A percentile compares a stretch with the other conserved stretches of the same genome.
Conservation (phyloP, 2,113 vertebrate species). For the Acanthisitta chloris region DNA sequence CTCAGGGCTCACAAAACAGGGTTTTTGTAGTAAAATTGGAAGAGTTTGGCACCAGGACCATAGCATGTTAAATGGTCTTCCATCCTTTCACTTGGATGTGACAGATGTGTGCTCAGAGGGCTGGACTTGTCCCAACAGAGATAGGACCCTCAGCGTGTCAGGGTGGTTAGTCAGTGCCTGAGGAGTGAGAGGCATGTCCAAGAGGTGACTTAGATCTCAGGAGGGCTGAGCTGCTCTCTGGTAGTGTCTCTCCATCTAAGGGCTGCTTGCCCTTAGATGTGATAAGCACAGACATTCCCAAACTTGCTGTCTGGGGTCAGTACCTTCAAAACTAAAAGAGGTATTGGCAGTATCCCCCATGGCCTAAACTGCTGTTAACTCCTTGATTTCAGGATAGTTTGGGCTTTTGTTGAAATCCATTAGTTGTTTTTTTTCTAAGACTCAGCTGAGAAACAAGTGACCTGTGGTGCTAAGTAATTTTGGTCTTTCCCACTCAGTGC, state of each 20-base stretch:
- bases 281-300: neutral
- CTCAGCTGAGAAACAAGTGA: neutral
- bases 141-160: neutral
- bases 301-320: neutral
- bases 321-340: neutral
- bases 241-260: no score
- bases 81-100: neutral
- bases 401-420: neutral
- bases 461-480: neutral
- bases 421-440: neutral
- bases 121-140: neutral
- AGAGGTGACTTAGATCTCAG: neutral
- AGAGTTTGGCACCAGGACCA: neutral
- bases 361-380: neutral
- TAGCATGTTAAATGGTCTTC: neutral
- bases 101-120: neutral
- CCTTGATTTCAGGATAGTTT: neutral
- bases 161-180: neutral
- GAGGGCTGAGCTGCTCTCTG: neutral
- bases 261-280: accelerated
- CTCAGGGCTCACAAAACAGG: neutral
- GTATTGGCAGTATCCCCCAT: neutral
- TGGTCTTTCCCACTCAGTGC: neutral
- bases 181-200: accelerated
- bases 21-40: neutral